Conservation (phyloP, 2,113 vertebrate species). For the sheep (Ovis aries) region DNA sequence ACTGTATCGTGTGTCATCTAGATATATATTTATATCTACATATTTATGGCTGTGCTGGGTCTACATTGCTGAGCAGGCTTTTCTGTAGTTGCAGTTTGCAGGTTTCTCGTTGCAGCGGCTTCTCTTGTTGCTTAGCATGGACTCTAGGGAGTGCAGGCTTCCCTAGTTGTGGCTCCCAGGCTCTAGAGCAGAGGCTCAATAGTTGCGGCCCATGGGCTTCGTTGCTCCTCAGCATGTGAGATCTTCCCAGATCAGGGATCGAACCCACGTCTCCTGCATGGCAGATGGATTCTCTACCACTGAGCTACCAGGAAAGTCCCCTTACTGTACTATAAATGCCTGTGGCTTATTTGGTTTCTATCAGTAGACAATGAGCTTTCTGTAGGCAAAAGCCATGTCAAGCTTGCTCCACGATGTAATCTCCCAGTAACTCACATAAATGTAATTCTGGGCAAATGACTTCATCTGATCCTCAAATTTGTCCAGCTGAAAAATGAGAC, state of each 20-base stretch:
- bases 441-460: not conserved
- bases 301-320: not conserved
- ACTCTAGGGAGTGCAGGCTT: not conserved
- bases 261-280: not conserved
- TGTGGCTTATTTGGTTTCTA: not conserved
- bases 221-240: not conserved
- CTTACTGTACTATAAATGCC: accelerated
- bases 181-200: not conserved
- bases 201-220: not conserved
- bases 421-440: not conserved
- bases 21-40: not conserved
- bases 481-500: not conserved
- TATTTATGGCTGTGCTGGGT: not conserved
- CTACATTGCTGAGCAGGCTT: not conserved
- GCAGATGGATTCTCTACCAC: not conserved
- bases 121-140: not conserved
- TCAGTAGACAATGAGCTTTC: not conserved
- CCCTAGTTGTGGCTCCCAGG: not conserved
- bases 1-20: accelerated
- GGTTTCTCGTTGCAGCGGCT: not conserved
- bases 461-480: not conserved
- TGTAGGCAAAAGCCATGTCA: not conserved
- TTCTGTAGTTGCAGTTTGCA: not conserved
- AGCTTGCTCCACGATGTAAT: accelerated
- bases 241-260: not conserved